Evolutionary conservation across 92 coral and sea anemone species (phyloP), one percentile per base, ranked within the genome.

Genomic region (Ricordea florida): DNA sequence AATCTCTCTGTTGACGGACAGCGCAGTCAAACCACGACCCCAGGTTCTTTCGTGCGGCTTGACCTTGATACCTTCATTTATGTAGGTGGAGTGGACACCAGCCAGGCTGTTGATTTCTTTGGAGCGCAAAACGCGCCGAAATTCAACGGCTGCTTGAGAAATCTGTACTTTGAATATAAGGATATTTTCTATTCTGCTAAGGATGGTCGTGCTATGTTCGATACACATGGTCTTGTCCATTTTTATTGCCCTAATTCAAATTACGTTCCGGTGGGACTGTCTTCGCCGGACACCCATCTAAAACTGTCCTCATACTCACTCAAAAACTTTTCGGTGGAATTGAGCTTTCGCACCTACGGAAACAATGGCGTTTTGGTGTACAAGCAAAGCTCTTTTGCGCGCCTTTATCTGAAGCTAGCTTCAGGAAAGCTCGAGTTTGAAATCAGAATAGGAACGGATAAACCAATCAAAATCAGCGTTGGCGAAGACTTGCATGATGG

Each of bases 401-500:
- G 78, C 24, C 78, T 91, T 23, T 80, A 91, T 36, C 86, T 91
- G 30, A 62, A 67, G 3, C 85, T 94, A 52, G 63, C 29, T 16
- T 42, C 87, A 2, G 97, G 97, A 16, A 76, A 72, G 15, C 63
- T 94, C 14, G 93, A 82, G 30, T 78, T 94, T 47, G 90, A 94
- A 58, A 80, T 91, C 20, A 60, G 43, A 3, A 66, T 91, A 14
- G 89, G 85, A 41, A 76, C 62, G 34, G 84, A 87, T 45, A 58
- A 66, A 42, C 94, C 90, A 60, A 69, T 94, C 44, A 74, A 62
- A 48, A 81, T 94, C 44, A 80, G 84, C 40, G 80, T 87, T 2
- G 96, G 92, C 15, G 82, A 81, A 46, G 80, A 72, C 60, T 89
- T 93, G 33, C 78, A 86, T 50, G 97, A 93, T 67, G 98, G 98